phyloP scores from a whole-genome alignment of 2,113 vertebrate genomes.

The Bettongia penicillata region DNA sequence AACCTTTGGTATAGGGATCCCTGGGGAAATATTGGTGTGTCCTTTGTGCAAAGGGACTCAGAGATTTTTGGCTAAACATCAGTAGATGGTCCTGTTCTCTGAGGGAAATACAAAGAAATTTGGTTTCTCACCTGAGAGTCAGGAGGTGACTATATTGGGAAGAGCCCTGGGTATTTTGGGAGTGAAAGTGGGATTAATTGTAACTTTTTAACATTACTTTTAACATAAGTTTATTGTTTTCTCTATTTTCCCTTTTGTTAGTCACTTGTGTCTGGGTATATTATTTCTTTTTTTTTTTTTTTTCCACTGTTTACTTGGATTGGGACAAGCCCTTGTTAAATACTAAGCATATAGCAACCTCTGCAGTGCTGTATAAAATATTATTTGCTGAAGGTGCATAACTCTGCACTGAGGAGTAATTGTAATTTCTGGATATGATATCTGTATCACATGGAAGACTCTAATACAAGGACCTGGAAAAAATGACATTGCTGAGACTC shows the following conservation, averaged over 20 bases:
- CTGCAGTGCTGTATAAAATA: background rate
- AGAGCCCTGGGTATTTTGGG: background rate
- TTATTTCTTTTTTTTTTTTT: background rate
- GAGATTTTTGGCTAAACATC: background rate
- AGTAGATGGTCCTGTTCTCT: background rate
- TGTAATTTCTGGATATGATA: background rate
- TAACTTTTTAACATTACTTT: background rate
- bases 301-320: background rate
- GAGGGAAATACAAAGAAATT: background rate
- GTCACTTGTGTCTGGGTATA: background rate
- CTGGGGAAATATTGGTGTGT: background rate
- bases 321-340: background rate
- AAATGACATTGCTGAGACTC: background rate
- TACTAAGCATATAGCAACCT: background rate
- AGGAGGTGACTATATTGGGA: background rate
- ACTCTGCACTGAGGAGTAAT: background rate
- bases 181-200: background rate
- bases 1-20: background rate
- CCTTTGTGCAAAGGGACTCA: background rate
- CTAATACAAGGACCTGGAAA: background rate
- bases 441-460: background rate
- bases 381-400: background rate
- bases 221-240: background rate
- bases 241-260: background rate
- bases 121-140: background rate